phyloP scores from a whole-genome alignment of 2,113 vertebrate genomes.

The Odontesthes bonariensis region DNA sequence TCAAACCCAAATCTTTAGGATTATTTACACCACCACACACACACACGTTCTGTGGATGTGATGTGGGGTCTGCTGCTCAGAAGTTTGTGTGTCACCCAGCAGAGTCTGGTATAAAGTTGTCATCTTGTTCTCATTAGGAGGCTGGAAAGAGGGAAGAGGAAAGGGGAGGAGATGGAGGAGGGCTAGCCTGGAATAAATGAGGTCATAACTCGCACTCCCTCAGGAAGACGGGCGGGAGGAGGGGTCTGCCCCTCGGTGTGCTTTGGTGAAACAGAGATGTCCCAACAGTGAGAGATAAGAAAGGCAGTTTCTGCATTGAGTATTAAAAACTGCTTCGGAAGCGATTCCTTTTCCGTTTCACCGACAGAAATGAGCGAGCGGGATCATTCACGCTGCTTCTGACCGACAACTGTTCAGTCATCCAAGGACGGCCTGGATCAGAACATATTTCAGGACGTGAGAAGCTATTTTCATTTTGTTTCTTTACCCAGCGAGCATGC shows the following conservation, averaged over 20 bases:
- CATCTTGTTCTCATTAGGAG: slow-evolving; percentile 77
- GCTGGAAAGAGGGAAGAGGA: slow-evolving; percentile 44
- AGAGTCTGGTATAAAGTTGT: slow-evolving; percentile 39
- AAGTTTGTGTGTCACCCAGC: slow-evolving; percentile 42
- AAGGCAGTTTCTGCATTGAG: background rate
- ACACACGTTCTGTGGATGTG: background rate
- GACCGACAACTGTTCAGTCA: background rate
- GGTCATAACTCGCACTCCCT: slow-evolving; percentile 62
- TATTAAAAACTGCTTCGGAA: background rate
- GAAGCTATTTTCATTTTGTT: background rate
- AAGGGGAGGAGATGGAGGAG: slow-evolving; percentile 5
- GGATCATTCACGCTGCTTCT: background rate
- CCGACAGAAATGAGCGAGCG: background rate
- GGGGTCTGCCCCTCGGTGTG: slow-evolving; percentile 12
- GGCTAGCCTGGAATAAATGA: slow-evolving; percentile 73
- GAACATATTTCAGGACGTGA: background rate
- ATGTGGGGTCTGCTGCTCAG: background rate
- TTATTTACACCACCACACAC: no score
- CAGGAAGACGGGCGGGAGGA: slow-evolving; percentile 23
- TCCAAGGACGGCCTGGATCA: background rate
- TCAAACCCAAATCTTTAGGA: no score
- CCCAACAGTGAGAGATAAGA: background rate
- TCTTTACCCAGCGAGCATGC: background rate
- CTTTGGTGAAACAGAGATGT: slow-evolving; percentile 9
- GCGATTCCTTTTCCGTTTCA: background rate